These are phyloP conservation scores for Hypomecis atomaria DNA, from an alignment of 2,888 invertebrate species.

Conservation along the genomic window DNA sequence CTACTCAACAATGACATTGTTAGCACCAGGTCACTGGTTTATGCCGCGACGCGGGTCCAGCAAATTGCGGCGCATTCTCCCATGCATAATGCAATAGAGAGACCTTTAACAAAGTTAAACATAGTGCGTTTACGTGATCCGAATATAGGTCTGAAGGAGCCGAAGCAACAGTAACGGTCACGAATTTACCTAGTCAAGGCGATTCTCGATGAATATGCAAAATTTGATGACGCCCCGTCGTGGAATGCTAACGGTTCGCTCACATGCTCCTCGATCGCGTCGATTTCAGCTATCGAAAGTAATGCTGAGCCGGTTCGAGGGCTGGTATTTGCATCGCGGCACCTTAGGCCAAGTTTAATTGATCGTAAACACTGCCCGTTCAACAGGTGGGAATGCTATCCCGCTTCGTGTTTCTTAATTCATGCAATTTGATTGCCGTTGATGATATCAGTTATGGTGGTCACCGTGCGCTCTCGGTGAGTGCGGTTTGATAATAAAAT, in stretches of 20 bases:
- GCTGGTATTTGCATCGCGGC: slow-evolving; percentile 56
- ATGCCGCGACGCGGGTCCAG: slow-evolving; percentile 50
- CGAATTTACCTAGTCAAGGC: slow-evolving; percentile 64
- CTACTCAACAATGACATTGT: slow-evolving; percentile 47
- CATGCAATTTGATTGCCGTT: slow-evolving; percentile 16
- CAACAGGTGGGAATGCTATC: slow-evolving; percentile 16
- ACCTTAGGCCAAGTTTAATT: slow-evolving; percentile 41
- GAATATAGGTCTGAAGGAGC: slow-evolving; percentile 51
- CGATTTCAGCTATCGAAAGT: slow-evolving; percentile 55
- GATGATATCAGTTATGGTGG: background rate
- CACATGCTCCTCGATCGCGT: slow-evolving; percentile 58
- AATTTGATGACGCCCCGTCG: slow-evolving; percentile 69
- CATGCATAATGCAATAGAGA: slow-evolving; percentile 68
- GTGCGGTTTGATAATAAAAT: no score
- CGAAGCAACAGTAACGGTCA: slow-evolving; percentile 64
- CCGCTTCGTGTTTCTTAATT: slow-evolving; percentile 3
- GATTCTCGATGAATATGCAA: slow-evolving; percentile 72
- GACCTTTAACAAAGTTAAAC: slow-evolving; percentile 44
- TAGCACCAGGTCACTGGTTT: slow-evolving; percentile 58
- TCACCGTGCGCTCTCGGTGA: no score
- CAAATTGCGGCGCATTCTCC: slow-evolving; percentile 56
- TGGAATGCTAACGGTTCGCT: slow-evolving; percentile 79
- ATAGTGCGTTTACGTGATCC: slow-evolving; percentile 57
- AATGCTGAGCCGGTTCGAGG: slow-evolving; percentile 57
- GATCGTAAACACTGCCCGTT: slow-evolving; percentile 31